Base-by-base conservation (phyloP, 2,888 invertebrate genomes). In the Chaetogeoica ovagalla region DNA sequence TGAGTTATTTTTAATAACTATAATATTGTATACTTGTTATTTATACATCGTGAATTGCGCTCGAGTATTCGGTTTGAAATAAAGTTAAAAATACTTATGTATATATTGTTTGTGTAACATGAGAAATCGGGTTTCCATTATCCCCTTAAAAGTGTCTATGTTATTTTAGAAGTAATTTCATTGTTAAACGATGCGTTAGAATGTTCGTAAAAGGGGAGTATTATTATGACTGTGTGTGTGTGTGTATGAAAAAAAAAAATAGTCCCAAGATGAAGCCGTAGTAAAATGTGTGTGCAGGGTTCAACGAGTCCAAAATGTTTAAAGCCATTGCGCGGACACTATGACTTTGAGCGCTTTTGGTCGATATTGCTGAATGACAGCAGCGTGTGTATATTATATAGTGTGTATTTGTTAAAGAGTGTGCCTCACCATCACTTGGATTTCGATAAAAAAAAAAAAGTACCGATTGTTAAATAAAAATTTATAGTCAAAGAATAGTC, bases 81-180 rank as follows among this genome's bases (percentile, higher is more conserved):
- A 60, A 48, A 37, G n/a, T 79, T 0, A 21, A 79, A 77, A 52
- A 63, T 70, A 60, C 70, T 39, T 70, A 55, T 70, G 21, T 63
- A 21, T 21, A n/a, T 59, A 59, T 21, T 23, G 23, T 79, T 79
- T 55, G 23, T 17, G 77, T 79, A 79, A 79, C 17, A 62, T 19
- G 77, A 79, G 77, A 79, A 70, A 55, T 55, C 5, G 0, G 77
- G 75, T 75, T 75, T 30, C 30, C 4, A 30, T 30, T 4, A 55
- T 70, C 55, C 70, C 69, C 62, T 55, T 79, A 63, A 62, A 62
- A 79, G 62, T 62, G 77, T 77, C n/a, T 68, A n/a, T 70, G 77
- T 79, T 79, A 79, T 79, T 79, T 79, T 79, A 70, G 70, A 79
- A 70, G 77, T 79, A 70, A 70, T 79, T 70, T 79, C 23, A 70